These are phyloP conservation scores for Drosophila fungiperda DNA, from an alignment of 2,888 invertebrate species.

Conservation along the genomic window DNA sequence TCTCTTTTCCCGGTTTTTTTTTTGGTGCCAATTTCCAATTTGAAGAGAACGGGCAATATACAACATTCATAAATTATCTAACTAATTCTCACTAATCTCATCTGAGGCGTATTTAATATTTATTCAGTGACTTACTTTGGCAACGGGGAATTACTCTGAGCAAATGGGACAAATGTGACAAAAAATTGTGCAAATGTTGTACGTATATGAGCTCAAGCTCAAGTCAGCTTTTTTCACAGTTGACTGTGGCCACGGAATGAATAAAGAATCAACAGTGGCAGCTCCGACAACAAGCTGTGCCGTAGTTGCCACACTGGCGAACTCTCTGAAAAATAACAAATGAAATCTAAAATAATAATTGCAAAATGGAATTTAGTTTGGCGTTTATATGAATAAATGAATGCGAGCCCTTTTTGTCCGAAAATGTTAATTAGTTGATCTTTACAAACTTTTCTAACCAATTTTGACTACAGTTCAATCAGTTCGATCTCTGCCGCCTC, in stretches of 20 bases:
- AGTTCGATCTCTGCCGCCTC: conserved; percentile 6
- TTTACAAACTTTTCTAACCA: conserved; percentile 13
- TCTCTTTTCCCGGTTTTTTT: neutral
- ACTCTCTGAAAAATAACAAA: conserved; percentile 17
- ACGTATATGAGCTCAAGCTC: conserved; percentile 20
- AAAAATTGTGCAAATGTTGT: conserved; percentile 39
- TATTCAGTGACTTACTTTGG: neutral
- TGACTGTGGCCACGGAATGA: conserved; percentile 16
- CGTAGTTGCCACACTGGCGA: conserved; percentile 46
- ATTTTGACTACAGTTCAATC: conserved; percentile 34
- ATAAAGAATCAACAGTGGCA: conserved; percentile 24
- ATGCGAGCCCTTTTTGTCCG: conserved; percentile 36
- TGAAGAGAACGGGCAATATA: conserved; percentile 13
- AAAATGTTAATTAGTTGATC: conserved; percentile 35
- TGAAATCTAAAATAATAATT: conserved; percentile 12
- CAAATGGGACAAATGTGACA: conserved; percentile 27
- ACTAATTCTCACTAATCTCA: conserved; percentile 9
- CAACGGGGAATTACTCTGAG: conserved; percentile 44
- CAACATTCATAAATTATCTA: conserved; percentile 20
- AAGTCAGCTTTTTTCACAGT: neutral
- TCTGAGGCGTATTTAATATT: conserved; percentile 5
- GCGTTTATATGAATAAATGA: conserved; percentile 32
- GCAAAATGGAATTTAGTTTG: neutral
- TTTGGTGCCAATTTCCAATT: neutral
- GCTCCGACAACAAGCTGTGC: conserved; percentile 9